Evolutionary conservation across 2,888 invertebrate genomes (phyloP), one percentile per base, ranked within the genome.

Genomic region (Steinernema carpocapsae): DNA sequence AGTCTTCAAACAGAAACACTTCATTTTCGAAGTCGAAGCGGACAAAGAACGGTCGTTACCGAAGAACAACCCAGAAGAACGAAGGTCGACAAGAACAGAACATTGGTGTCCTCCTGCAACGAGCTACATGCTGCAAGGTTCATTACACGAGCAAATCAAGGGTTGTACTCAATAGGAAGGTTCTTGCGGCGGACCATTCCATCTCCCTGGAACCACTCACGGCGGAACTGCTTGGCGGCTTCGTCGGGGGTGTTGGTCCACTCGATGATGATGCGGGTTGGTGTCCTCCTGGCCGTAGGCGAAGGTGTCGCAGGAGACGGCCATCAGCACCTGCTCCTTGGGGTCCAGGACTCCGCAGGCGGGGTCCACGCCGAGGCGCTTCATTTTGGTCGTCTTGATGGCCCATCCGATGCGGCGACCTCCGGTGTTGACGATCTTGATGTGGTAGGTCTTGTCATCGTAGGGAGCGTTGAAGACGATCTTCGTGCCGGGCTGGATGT

Each of bases 301-400:
- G 48, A 48, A 48, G n/a, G 48, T 7, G 19, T 48, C 48, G 48
- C 85, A 84, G 22, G 82, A 81, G 76, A 85, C 82, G 73, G 82
- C 82, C 74, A 84, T 76, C 73, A 82, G 76, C 70, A 77, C 78
- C 70, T 76, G 74, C 76, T 84, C 82, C 82, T 83, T 82, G 72
- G 85, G 82, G 79, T 85, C 84, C 76, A 82, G 82, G 22, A 84
- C 84, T 73, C 84, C 84, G 70, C 80, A 79, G 71, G 80, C 80
- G 52, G 83, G 83, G 74, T 84, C 84, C 43, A 82, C 80, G 70
- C 79, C 80, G 71, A 85, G 80, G 72, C 84, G 78, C 77, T 79
- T 79, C 81, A 83, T 79, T 77, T 84, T 84, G 78, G 82, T 84
- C 46, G 83, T 84, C 82, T 84, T 84, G 80, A 84, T 78, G 71